Evolutionary conservation across 2,888 invertebrate species (phyloP), one percentile per base, ranked within the genome.

Genomic region (Drosophila neonasuta): DNA sequence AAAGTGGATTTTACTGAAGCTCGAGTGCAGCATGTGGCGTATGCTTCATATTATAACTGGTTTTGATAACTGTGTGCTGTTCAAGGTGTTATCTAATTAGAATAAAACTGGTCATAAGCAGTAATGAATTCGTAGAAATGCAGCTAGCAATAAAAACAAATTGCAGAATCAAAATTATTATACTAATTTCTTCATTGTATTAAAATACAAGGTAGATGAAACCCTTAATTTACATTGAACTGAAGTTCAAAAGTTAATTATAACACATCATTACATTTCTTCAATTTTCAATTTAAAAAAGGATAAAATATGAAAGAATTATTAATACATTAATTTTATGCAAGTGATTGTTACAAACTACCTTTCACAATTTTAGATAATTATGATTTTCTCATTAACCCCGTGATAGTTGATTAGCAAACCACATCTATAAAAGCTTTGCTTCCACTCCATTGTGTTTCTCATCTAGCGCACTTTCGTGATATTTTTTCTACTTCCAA

Each of bases 11-110:
- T 56, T 15, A 11, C 13, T 44, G 11, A 9, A 54, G 55, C 45
- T 65, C 15, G 41, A 20, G 41, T 48, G 52, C 58, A 49, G 20
- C 39, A 61, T 51, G 17, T 46, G 54, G 68, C 60, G 61, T 77
- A 71, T 80, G 59, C 71, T 65, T 62, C 17, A 68, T 68, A 52
- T 71, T 50, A 49, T 50, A 48, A 42, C 45, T 17, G 2, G 30
- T 57, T 11, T 10, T 29, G 20, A 32, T 46, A 29, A 36, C 50
- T 56, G 61, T 59, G 34, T 51, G 57, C 54, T 62, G 63, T 24
- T 20, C 42, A 74, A 68, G 32, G 41, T 29, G 24, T 45, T 57
- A 45, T n/a, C 44, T 44, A 52, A 68, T 68, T 52, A 56, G 11
- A 51, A n/a, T 24, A 13, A 5, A 51, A 5, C 13, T 48, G 13